Evolutionary conservation across 2,888 invertebrate genomes (phyloP), one percentile per base, ranked within the genome.

Genomic region (Acanthoscelides obtectus): DNA sequence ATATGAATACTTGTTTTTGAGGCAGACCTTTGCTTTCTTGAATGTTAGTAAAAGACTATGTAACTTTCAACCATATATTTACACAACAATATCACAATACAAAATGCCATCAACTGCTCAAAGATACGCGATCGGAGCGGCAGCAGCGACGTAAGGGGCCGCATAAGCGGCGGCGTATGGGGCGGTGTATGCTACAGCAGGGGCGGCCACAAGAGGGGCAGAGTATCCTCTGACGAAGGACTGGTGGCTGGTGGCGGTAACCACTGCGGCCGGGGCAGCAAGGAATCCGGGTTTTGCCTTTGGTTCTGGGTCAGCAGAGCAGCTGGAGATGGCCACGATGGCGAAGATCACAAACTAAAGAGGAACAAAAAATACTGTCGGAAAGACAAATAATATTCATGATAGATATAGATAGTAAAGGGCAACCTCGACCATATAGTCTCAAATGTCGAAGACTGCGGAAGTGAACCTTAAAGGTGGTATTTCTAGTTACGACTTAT

Each of bases 181-280:
- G 45, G 78, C 80, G 69, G 87, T 85, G 19, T 71, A 68, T 0
- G 76, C 82, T 8, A 83, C 81, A 22, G 73, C 75, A 66, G 84
- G 83, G 64, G 84, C 84, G 71, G 84, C 82, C 67, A 80, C 77
- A 68, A 82, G 72, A 2, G 81, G 77, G 21, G 77, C 75, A n/a
- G 75, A 76, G 5, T 80, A 63, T 6, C 80, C 80, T 22, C 89
- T 86, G 6, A 88, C 88, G 12, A 90, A 83, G 0, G 88, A 88
- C 82, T 91, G 90, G 17, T 89, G 89, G 83, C 91, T 90, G 79
- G 89, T 88, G 0, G 91, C 89, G 0, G 91, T 91, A 12, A 91
- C 90, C 75, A 89, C 77, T 63, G 82, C 81, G 45, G 82, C 81
- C 64, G 82, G 80, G 45, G 45, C 45, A 17, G 45, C 45, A 45